phyloP scores from a whole-genome alignment of 2,797 vertebrate genomes.

The Rhinogobio ventralis region DNA sequence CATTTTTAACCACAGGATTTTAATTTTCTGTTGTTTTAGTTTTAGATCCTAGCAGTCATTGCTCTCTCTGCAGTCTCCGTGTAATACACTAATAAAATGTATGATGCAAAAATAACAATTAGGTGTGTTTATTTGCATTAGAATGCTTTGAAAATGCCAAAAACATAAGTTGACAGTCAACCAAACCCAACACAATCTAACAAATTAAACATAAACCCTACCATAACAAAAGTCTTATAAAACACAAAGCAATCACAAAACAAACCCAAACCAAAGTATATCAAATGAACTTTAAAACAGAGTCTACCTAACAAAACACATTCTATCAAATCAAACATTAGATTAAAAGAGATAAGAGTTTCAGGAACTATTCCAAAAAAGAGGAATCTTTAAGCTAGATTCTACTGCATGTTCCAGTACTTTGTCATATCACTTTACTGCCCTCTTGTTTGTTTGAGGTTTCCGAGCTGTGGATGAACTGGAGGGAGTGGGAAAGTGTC shows the following conservation, averaged over 20 bases:
- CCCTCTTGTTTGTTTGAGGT: conserved; percentile 22
- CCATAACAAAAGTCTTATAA: neutral
- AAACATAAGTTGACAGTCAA: neutral
- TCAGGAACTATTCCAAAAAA: neutral
- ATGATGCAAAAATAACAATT: neutral
- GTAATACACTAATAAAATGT: neutral
- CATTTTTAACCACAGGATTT: neutral
- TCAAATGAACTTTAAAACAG: neutral
- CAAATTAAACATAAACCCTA: neutral
- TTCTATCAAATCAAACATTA: neutral
- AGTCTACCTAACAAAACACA: neutral
- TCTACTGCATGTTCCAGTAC: conserved; percentile 13
- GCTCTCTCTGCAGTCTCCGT: neutral
- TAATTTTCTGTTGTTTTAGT: neutral
- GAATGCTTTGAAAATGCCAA: too few relatives aligned
- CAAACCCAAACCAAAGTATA: neutral
- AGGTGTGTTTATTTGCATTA: too few relatives aligned
- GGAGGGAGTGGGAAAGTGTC: conserved; percentile 7
- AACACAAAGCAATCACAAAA: neutral
- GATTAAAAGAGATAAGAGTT: neutral
- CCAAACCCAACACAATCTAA: neutral
- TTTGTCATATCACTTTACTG: conserved; percentile 11
- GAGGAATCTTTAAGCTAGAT: neutral
- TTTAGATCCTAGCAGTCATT: neutral
- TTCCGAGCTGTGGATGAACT: conserved; percentile 25